A percentile compares a stretch with the other conserved stretches of the same genome.
Conservation (phyloP, 2,113 vertebrate genomes). For the Carettochelys insculpta region DNA sequence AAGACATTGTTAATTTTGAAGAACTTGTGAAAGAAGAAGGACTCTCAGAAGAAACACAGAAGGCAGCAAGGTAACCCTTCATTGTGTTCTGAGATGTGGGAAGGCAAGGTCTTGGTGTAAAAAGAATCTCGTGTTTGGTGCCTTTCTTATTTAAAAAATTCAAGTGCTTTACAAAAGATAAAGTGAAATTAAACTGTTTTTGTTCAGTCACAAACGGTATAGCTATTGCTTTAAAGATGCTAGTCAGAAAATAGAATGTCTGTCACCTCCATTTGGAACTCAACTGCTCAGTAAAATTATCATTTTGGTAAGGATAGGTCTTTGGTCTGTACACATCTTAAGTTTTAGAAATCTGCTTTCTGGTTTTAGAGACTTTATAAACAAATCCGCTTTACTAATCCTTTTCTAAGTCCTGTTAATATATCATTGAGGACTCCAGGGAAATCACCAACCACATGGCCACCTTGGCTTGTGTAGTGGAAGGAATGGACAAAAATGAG, state of each 20-base stretch:
- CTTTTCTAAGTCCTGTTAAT: background rate
- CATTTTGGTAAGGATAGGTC: background rate
- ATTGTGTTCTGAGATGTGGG: background rate
- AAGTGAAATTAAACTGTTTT: background rate
- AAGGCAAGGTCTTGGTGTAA: background rate
- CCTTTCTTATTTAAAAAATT: background rate
- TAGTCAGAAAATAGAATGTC: background rate
- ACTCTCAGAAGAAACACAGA: conserved; percentile 92
- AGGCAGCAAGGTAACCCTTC: conserved; percentile 86
- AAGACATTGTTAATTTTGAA: conserved; percentile 99
- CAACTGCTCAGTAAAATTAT: background rate
- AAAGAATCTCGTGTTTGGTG: background rate
- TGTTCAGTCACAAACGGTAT: background rate
- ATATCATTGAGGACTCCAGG: background rate
- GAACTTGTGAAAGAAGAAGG: conserved; percentile 97
- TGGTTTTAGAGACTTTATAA: background rate
- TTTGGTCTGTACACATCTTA: background rate
- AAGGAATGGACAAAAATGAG: background rate
- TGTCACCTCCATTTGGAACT: background rate
- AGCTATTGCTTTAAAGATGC: background rate
- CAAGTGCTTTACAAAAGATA: background rate
- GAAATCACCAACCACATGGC: background rate
- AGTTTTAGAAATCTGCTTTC: background rate
- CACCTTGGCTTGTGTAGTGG: background rate
- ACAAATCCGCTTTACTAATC: background rate